phyloP scores from a whole-genome alignment of 2,113 vertebrate species.

The Podiceps cristatus region DNA sequence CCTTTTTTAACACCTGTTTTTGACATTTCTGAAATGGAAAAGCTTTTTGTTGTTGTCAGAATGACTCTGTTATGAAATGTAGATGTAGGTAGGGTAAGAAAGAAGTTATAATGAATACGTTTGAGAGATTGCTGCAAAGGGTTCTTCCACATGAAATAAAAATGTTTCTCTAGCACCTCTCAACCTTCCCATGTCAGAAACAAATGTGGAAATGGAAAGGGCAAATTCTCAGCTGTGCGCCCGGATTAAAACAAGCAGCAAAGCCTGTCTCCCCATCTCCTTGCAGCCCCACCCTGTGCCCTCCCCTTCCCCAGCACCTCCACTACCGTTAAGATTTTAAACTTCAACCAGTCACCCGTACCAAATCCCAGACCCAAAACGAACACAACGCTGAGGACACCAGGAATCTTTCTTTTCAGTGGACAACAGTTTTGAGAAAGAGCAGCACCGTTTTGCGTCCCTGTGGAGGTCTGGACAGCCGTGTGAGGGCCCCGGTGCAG shows the following conservation, averaged over 20 bases:
- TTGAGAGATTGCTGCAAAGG: neutral
- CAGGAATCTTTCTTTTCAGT: neutral
- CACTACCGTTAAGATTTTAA: neutral
- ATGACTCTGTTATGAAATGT: conserved; percentile 19
- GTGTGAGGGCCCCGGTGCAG: neutral
- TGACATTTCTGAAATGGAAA: conserved; percentile 45
- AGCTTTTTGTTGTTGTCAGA: conserved; percentile 43
- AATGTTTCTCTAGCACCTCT: neutral
- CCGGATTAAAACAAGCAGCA: conserved; percentile 14
- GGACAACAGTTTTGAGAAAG: neutral
- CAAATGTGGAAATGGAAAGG: conserved; percentile 22
- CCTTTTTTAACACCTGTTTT: conserved; percentile 29
- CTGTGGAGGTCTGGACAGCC: neutral
- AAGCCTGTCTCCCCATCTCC: neutral
- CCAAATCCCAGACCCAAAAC: neutral
- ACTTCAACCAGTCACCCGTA: neutral
- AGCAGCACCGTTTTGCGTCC: neutral
- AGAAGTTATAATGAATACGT: neutral
- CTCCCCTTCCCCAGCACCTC: neutral
- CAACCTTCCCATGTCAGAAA: neutral
- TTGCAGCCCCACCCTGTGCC: neutral
- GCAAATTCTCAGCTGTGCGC: conserved; percentile 49
- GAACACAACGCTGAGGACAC: neutral
- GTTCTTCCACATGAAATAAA: neutral
- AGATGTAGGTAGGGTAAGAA: conserved; percentile 4